Evolutionary conservation across 2,888 invertebrate genomes (phyloP), one percentile per base, ranked within the genome.

Genomic region (Silvanus unidentatus): DNA sequence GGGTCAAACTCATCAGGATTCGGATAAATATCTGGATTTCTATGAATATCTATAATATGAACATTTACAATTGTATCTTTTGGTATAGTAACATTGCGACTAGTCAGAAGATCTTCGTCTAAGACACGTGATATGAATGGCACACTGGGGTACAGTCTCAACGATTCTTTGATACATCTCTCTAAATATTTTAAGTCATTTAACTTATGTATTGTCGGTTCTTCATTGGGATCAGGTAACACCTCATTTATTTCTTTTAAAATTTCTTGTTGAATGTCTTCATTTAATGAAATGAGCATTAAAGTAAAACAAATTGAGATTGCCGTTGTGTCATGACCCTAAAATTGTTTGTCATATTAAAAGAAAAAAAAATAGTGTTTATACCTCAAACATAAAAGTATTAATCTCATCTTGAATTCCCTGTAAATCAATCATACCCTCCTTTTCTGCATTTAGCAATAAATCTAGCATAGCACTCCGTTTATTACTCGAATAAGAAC

Each of bases 1-100:
- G 86, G 86, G 60, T 84, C 78, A 62, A 84, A 87, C 48, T 71
- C 74, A 37, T 76, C 69, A 0, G 88, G 84, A 52, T 86, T 73
- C 0, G 79, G 75, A 70, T 77, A 88, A 40, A 78, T 70, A n/a
- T 77, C 73, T 0, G 79, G 75, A 60, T 82, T 76, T 5, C 80
- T 76, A 64, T 87, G 86, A 9, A 47, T 8, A 2, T 32, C 44
- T 35, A 43, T 46, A 15, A 49, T 38, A 13, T 38, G 42, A 13
- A 47, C 12, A 27, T 11, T 44, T 13, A 43, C 9, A 14, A 16
- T 38, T 10, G 44, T 47, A 10, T 43, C 52, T 16, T 39, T 42
- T 14, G 52, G 49, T 8, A 3, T 5, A 3, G 8, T 5, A 5
- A 3, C 8, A 22, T 22, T 22, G 8, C 8, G 4, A 22, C 8